phyloP scores from a whole-genome alignment of 2,888 invertebrate species.

The Phaedon cochleariae region DNA sequence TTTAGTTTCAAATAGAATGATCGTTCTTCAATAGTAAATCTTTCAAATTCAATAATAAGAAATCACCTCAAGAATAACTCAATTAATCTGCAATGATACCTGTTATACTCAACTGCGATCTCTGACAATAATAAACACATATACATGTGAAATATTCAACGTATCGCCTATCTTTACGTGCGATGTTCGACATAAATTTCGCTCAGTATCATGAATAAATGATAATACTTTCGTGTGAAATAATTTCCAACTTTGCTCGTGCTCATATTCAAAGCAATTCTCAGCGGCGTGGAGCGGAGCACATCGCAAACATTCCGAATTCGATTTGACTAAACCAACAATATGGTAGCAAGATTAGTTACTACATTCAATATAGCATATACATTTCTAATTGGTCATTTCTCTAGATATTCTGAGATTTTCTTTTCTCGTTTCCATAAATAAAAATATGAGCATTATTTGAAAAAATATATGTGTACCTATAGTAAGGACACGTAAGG shows the following conservation, averaged over 20 bases:
- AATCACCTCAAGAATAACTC: not conserved
- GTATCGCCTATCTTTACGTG: conserved; percentile 36
- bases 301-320: not conserved
- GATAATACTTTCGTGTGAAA: conserved; percentile 44
- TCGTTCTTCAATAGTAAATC: too few species aligned
- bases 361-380: too few species aligned
- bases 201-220: conserved; percentile 38
- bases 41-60: too few species aligned
- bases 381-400: too few species aligned
- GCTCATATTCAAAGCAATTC: not conserved
- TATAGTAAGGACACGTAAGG: too few species aligned
- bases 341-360: too few species aligned
- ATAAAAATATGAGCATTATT: too few species aligned
- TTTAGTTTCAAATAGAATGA: too few species aligned
- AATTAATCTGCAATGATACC: conserved; percentile 11
- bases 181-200: conserved; percentile 38
- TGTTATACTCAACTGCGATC: not conserved
- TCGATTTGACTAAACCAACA: too few species aligned
- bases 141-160: conserved; percentile 24
- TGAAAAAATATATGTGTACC: too few species aligned
- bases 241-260: conserved; percentile 37
- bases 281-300: not conserved
- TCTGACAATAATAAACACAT: conserved; percentile 17
- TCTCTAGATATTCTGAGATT: too few species aligned
- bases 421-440: too few species aligned